These are phyloP conservation scores for Aselliscus stoliczkanus DNA, from an alignment of 2,797 vertebrate species.

Conservation along the genomic window DNA sequence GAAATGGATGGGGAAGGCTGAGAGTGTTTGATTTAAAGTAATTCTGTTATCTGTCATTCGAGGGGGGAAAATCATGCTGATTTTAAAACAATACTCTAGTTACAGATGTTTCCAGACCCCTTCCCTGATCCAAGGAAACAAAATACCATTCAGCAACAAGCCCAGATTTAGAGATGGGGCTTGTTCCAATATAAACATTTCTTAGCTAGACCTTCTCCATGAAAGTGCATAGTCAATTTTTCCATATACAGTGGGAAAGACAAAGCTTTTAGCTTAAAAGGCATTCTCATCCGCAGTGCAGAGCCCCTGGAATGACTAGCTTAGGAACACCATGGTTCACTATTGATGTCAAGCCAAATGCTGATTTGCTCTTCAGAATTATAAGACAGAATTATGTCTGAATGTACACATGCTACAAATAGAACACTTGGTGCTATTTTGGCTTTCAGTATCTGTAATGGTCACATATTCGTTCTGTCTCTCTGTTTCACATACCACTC, in stretches of 20 bases:
- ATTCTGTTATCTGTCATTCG: conserved; percentile 62
- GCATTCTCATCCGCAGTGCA: conserved; percentile 69
- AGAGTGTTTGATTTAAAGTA: conserved; percentile 50
- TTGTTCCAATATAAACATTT: conserved; percentile 85
- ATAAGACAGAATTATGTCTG: background rate
- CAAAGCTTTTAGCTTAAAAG: conserved; percentile 84
- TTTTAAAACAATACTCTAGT: conserved; percentile 65
- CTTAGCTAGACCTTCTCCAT: conserved; percentile 79
- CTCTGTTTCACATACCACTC: background rate
- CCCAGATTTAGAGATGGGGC: conserved; percentile 80
- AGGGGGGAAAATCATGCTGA: conserved; percentile 54
- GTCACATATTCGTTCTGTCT: background rate
- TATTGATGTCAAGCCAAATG: background rate
- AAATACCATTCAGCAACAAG: conserved; percentile 81
- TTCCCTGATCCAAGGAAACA: conserved; percentile 80
- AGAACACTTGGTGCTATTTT: background rate
- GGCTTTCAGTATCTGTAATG: background rate
- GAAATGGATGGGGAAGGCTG: conserved; percentile 39
- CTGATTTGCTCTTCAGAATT: background rate
- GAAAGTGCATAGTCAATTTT: conserved; percentile 82
- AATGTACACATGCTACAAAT: background rate
- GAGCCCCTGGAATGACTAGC: background rate
- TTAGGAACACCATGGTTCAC: background rate
- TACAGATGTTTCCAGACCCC: conserved; percentile 81
- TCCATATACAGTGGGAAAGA: conserved; percentile 84